Evolutionary conservation across 2,888 invertebrate genomes (phyloP), one percentile per base, ranked within the genome.

Genomic region (Trichogramma evanescens): DNA sequence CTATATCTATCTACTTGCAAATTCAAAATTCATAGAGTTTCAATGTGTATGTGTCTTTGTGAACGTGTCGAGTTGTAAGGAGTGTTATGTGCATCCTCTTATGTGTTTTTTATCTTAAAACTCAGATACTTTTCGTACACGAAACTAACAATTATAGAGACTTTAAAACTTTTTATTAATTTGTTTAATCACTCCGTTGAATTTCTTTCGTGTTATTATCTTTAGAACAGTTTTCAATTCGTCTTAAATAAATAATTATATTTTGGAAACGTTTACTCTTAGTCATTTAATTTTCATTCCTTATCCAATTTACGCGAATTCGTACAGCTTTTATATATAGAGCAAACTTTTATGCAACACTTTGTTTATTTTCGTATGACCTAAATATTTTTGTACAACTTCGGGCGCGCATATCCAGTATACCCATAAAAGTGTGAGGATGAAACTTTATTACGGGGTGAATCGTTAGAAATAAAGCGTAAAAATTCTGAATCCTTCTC

Each of bases 71-170:
- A 26, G 26, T 26, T 26, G 26, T 26, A 26, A 26, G 26, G 26
- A 26, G 26, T 26, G 3, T 26, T 26, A 26, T 26, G 26, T 26
- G 26, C 26, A 26, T 26, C 26, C 26, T 26, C 26, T 26, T 26
- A 2, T 26, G 26, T 26, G 26, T 26, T 26, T 26, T 26, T 26
- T 26, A 26, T 26, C 26, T 26, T 26, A 26, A 26, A 26, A 26
- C 26, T 26, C 26, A 26, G 26, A 2, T 26, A 26, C 26, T 26
- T 2, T 60, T 64, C 59, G 59, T 58, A 64, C 57, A 58, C 62
- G 57, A 62, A 64, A 64, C 58, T 62, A 58, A 62, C 59, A 60
- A 60, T 56, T 61, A 63, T 63, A 61, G 56, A 63, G 57, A 62
- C 52, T 58, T 62, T 54, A 55, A 43, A 46, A 57, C 42, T 50